Base-by-base conservation (phyloP, 1,140 invertebrate genomes). In the Penaeus chinensis region DNA sequence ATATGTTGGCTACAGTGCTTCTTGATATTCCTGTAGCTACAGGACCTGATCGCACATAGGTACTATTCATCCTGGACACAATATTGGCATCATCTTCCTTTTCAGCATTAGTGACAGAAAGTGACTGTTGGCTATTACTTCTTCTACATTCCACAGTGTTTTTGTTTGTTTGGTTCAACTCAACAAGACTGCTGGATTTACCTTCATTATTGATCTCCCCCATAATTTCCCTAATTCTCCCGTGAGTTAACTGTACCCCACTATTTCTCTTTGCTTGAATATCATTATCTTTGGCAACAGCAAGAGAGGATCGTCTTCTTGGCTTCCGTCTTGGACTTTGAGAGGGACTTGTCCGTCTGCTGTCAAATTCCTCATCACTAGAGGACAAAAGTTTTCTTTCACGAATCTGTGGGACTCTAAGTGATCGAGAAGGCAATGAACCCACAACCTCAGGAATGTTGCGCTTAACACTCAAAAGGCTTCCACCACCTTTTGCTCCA, bases 71-170 rank as follows among this genome's bases (percentile, higher is more conserved):
- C 18, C 27, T 83, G 10, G 80, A 76, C 13, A 62, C 42, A 61
- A 32, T 47, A 32, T 78, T 78, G 27, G 19, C 27, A 78, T 65
- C 42, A 78, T 61, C 69, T 37, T 78, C 83, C 20, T 16, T 61
- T 22, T 10, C 61, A 27, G 37, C 20, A 11, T 78, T 47, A 76
- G 47, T 42, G 42, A 78, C 61, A 19, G 61, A 77, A 13, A 87
- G 74, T 54, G 86, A 87, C 19, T 87, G 80, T 54, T 87, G 86
- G 61, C 86, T 87, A 69, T 47, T 87, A 42, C 86, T 87, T 61
- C 86, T 82, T 42, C 54, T 62, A 54, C 71, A 82, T n/a, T 87
- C n/a, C n/a, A 61, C 3, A 77, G 42, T 47, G 37, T 47, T 77
- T 37, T 65, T 32, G 54, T 32, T 47, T 10, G 80, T 62, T 66